Percentiles rank a stretch among this genome's conserved stretches.
Evolutionary conservation across 2,888 invertebrate genomes (phyloP).

Genomic region (Bhutanitis thaidina): DNA sequence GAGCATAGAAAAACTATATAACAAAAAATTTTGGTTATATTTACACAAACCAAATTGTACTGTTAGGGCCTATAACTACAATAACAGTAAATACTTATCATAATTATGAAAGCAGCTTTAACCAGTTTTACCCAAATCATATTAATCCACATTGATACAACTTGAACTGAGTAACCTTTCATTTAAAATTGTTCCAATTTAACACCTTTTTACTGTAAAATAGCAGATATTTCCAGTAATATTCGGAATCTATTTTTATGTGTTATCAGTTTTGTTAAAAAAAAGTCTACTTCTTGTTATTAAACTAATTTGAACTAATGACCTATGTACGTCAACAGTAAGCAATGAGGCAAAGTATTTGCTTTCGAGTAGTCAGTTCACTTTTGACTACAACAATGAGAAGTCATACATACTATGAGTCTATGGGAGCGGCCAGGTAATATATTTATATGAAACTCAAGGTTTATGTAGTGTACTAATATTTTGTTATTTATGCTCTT

Average conservation of each 20-base stretch:
- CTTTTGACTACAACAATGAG: slow-evolving; percentile 72
- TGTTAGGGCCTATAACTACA: too few species aligned
- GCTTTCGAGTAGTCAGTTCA: slow-evolving; percentile 65
- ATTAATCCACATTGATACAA: slow-evolving; percentile 29
- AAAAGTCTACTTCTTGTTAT: slow-evolving; percentile 9
- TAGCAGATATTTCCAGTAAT: slow-evolving; percentile 31
- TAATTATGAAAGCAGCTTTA: slow-evolving; percentile 7
- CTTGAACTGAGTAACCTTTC: slow-evolving; percentile 38
- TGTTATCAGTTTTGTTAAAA: slow-evolving; percentile 22
- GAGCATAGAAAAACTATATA: too few species aligned
- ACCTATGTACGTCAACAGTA: slow-evolving; percentile 74
- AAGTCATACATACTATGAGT: slow-evolving; percentile 73
- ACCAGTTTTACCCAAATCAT: slow-evolving; percentile 28
- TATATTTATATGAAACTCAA: slow-evolving; percentile 28
- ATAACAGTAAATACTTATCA: too few species aligned
- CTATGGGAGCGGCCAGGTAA: slow-evolving; percentile 75
- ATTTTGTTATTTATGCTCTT: slow-evolving; percentile 20
- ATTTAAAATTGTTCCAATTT: slow-evolving; percentile 22
- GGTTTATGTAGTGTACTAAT: slow-evolving; percentile 28
- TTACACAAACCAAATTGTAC: too few species aligned
- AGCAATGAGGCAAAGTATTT: slow-evolving; percentile 73
- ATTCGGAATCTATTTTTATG: slow-evolving; percentile 21
- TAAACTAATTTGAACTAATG: slow-evolving; percentile 52
- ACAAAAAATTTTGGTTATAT: too few species aligned
- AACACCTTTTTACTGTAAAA: slow-evolving; percentile 25